Evolutionary conservation across 1,140 invertebrate species (phyloP).

Genomic region (Berghia stephanieae): DNA sequence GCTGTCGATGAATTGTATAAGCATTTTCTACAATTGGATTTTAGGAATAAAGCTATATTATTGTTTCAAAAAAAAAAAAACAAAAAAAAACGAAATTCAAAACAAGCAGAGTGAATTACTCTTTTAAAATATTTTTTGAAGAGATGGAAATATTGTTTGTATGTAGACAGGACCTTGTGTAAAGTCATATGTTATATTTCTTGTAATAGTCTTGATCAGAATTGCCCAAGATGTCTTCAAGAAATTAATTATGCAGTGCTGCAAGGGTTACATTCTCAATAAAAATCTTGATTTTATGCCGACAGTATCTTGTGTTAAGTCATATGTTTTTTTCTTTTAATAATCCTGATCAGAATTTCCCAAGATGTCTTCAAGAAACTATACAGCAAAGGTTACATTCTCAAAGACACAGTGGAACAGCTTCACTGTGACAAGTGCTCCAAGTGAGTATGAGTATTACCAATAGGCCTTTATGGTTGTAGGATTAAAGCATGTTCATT

Average conservation of each 20-base stretch:
- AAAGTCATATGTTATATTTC: constrained; percentile 7
- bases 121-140: no score
- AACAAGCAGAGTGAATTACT: no score
- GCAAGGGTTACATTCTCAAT: constrained; percentile 85
- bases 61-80: no score
- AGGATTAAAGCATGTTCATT: no score
- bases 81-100: no score
- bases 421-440: constrained; percentile 89
- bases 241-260: constrained; percentile 81
- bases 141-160: no score
- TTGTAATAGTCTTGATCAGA: constrained; percentile 68
- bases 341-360: constrained; percentile 73
- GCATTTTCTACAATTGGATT: no score
- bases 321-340: constrained; percentile 5
- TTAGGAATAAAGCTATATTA: no score
- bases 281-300: no score
- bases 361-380: constrained; percentile 87
- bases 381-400: constrained; percentile 84
- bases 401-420: constrained; percentile 88
- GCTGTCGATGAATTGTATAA: no score
- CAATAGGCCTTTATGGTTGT: no score
- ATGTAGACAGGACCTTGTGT: background rate
- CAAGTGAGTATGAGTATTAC: constrained; percentile 71
- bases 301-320: constrained; percentile 5
- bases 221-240: constrained; percentile 86